Conservation (phyloP, 1,140 invertebrate genomes). For the Laupala kohalensis region DNA sequence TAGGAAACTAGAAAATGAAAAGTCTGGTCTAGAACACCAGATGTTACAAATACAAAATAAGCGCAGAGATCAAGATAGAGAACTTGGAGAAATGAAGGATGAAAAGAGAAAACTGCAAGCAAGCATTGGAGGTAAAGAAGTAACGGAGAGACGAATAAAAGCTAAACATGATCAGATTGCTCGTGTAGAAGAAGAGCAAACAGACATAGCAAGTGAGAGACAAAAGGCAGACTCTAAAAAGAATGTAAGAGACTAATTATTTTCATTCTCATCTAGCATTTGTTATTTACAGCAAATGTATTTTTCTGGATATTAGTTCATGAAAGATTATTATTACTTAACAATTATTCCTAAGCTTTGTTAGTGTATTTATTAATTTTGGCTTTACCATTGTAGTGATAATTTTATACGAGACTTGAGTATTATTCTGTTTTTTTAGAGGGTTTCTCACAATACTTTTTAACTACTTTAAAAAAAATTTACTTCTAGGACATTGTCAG, state of each 20-base stretch:
- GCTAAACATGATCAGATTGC: not conserved
- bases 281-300: too few species aligned
- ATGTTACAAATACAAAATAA: not conserved
- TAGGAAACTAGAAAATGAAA: not conserved
- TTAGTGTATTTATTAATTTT: too few species aligned
- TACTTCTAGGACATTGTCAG: not conserved
- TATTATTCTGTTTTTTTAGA: too few species aligned
- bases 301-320: too few species aligned
- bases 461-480: too few species aligned
- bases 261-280: too few species aligned
- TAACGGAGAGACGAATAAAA: not conserved
- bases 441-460: too few species aligned
- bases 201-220: not conserved
- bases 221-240: not conserved
- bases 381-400: too few species aligned
- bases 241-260: too few species aligned
- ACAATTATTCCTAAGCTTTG: too few species aligned
- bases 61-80: not conserved
- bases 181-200: not conserved
- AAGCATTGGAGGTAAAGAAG: not conserved
- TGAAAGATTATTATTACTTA: too few species aligned
- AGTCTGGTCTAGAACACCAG: not conserved
- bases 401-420: too few species aligned
- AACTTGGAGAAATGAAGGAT: not conserved
- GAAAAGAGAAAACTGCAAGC: not conserved